Conservation (phyloP, 30 jellyfish, hydroid and myxozoan genomes). For the Mastigias papua region DNA sequence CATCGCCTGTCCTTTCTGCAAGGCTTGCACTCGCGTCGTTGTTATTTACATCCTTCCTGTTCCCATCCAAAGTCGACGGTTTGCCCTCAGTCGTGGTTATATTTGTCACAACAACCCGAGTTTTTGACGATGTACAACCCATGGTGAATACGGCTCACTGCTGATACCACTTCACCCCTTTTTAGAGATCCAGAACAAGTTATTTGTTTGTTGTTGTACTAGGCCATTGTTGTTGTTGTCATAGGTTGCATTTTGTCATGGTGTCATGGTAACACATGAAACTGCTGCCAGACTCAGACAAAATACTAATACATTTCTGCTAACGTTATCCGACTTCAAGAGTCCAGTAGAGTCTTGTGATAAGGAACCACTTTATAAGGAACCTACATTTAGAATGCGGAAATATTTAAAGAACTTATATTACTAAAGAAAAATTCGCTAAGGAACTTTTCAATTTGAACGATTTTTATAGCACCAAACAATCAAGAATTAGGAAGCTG, state of each 20-base stretch:
- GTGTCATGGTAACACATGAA: too few relatives aligned
- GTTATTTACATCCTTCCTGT: slow-evolving; percentile 1
- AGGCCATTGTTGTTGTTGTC: neutral
- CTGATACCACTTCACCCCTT: neutral
- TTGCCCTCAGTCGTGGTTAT: neutral
- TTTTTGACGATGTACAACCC: slow-evolving; percentile 54
- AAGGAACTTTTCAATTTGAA: too few relatives aligned
- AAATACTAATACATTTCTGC: too few relatives aligned
- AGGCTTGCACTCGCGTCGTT: neutral
- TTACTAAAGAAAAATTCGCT: too few relatives aligned
- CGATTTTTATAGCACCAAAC: too few relatives aligned
- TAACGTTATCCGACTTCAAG: too few relatives aligned
- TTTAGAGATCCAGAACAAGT: neutral
- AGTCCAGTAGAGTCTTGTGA: too few relatives aligned
- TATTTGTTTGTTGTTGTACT: neutral
- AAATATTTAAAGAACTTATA: too few relatives aligned
- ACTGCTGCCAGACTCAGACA: too few relatives aligned
- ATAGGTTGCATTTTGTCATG: neutral
- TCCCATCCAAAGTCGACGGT: neutral
- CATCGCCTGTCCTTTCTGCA: neutral
- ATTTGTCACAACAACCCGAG: slow-evolving; percentile 2
- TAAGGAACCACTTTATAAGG: too few relatives aligned
- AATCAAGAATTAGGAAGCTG: too few relatives aligned
- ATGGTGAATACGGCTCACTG: neutral
- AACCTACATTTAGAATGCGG: too few relatives aligned